phyloP scores from a whole-genome alignment of 1,140 invertebrate genomes.

The Laodelphax striatellus region DNA sequence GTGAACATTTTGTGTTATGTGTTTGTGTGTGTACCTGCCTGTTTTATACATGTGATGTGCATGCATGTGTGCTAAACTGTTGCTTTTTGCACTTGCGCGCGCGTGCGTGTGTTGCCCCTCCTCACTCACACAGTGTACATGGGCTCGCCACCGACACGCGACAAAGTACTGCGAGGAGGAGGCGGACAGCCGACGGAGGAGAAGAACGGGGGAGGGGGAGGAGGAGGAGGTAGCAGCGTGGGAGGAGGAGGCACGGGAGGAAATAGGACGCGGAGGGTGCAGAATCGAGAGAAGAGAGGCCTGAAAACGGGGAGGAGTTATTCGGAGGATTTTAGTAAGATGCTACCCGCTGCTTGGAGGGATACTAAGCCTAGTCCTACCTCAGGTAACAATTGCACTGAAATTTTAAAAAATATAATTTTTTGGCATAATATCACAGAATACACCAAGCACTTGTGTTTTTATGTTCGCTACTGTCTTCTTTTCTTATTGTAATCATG shows the following conservation, averaged over 20 bases:
- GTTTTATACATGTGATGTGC: too few relatives aligned
- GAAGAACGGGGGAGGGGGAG: neutral
- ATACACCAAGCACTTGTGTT: too few relatives aligned
- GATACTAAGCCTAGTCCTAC: constrained; percentile 8
- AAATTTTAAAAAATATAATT: neutral
- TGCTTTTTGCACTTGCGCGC: too few relatives aligned
- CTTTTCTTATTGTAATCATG: too few relatives aligned
- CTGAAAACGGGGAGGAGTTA: constrained; percentile 23
- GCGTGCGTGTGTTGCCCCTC: too few relatives aligned
- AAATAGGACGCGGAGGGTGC: constrained; percentile 16
- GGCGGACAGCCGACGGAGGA: constrained; percentile 40
- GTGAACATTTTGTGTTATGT: too few relatives aligned
- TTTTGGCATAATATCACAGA: too few relatives aligned
- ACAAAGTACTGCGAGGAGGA: constrained; percentile 57
- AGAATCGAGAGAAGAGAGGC: constrained; percentile 24
- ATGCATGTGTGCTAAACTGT: too few relatives aligned
- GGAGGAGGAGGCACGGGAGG: constrained; percentile 42
- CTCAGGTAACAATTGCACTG: constrained; percentile 5
- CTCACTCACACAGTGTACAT: constrained; percentile 38
- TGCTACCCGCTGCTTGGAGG: constrained; percentile 21
- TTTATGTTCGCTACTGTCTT: too few relatives aligned
- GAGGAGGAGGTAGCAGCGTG: neutral
- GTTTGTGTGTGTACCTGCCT: too few relatives aligned
- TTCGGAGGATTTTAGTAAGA: constrained; percentile 26
- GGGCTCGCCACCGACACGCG: constrained; percentile 56